Evolutionary conservation across 2,797 vertebrate genomes (phyloP).

Genomic region (Argyrosomus regius): DNA sequence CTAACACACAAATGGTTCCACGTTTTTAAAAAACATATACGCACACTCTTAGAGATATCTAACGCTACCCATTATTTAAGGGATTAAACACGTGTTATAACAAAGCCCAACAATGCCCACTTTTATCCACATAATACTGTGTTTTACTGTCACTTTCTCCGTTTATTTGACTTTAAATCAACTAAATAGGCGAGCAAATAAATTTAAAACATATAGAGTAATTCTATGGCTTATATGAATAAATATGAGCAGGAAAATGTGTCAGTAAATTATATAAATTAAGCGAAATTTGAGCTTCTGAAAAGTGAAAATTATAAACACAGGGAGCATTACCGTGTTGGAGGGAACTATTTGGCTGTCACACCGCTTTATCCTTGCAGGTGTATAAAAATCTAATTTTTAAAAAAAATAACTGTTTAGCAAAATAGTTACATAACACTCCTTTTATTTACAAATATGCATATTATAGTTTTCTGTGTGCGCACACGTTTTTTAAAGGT

Average conservation of each 20-base stretch:
- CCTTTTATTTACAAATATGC: rapidly evolving
- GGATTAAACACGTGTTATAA: neutral
- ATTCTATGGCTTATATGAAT: neutral
- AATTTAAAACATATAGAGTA: rapidly evolving
- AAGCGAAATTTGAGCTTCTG: neutral
- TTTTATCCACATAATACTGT: neutral
- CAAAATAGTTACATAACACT: rapidly evolving
- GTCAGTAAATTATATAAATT: rapidly evolving
- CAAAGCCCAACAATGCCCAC: rapidly evolving
- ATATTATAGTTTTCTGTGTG: rapidly evolving
- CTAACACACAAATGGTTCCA: slow-evolving; percentile 64
- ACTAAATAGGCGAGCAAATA: rapidly evolving
- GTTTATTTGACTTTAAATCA: neutral
- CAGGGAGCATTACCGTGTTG: slow-evolving; percentile 62
- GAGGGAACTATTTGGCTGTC: slow-evolving; percentile 78
- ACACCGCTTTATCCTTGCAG: slow-evolving; percentile 81
- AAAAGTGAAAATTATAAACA: slow-evolving; percentile 56
- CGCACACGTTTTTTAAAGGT: neutral
- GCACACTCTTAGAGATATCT: no score
- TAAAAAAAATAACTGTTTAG: neutral
- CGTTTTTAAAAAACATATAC: neutral
- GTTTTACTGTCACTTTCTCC: neutral
- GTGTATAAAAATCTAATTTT: slow-evolving; percentile 58
- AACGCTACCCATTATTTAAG: rapidly evolving
- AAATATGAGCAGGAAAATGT: rapidly evolving